A percentile compares a stretch with the other conserved stretches of the same genome.
These are phyloP conservation scores for Aotus griseimembra DNA, from an alignment of 2,797 vertebrate species.

Conservation along the genomic window DNA sequence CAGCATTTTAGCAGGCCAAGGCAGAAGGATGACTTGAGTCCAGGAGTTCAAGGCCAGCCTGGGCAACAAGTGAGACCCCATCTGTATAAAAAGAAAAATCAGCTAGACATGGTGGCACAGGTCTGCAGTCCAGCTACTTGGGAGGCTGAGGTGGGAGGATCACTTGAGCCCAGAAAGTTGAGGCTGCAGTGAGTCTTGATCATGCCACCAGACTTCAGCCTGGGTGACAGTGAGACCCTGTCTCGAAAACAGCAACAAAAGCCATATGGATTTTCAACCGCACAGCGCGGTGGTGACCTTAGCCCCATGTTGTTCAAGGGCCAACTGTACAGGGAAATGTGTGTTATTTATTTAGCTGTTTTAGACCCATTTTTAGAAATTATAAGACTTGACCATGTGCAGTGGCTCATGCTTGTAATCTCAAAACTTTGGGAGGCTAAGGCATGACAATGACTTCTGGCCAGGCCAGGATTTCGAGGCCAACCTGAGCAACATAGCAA, in stretches of 20 bases:
- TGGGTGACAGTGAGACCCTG: neutral
- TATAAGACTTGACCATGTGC: too few species aligned
- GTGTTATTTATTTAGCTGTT: neutral
- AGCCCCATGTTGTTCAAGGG: neutral
- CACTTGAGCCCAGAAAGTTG: neutral
- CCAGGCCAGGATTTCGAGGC: too few species aligned
- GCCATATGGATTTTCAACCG: neutral
- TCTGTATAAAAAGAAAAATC: neutral
- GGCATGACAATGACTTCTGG: too few species aligned
- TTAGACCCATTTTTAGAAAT: neutral
- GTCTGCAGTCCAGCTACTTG: too few species aligned
- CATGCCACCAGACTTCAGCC: too few species aligned
- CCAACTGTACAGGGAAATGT: neutral
- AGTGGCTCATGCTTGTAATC: too few species aligned
- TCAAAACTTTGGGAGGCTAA: too few species aligned
- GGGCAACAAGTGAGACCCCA: neutral
- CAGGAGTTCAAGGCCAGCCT: neutral
- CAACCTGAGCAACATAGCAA: too few species aligned
- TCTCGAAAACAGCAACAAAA: too few species aligned
- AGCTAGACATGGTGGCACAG: neutral
- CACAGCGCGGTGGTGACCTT: neutral
- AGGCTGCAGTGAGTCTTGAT: neutral
- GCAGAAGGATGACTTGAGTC: neutral
- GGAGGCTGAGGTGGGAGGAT: neutral
- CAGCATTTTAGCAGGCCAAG: neutral